Percentiles rank a stretch among this genome's conserved stretches.
Conservation (phyloP, 1,140 invertebrate species). For the Lordiphosa mommai region DNA sequence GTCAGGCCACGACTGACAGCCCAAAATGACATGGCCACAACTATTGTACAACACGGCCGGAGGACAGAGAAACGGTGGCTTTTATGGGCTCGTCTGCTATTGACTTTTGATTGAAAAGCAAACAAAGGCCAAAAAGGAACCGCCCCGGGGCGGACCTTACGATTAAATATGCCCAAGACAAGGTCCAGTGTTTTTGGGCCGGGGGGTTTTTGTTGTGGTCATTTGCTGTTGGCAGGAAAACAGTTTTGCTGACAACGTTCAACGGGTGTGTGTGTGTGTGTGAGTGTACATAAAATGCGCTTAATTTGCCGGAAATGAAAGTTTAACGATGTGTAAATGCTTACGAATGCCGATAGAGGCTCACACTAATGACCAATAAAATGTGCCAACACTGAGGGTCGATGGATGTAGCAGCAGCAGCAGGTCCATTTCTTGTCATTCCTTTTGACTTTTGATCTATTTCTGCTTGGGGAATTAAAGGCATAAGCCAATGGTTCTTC, state of each 20-base stretch:
- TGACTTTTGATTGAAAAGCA: conserved; percentile 75
- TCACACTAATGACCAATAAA: conserved; percentile 76
- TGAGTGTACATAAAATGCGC: conserved; percentile 68
- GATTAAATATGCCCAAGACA: conserved; percentile 59
- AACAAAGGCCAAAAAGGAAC: conserved; percentile 48
- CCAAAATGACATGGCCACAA: conserved; percentile 64
- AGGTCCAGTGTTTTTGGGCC: neutral
- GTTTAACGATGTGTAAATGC: conserved; percentile 78
- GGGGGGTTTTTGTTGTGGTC: conserved; percentile 56
- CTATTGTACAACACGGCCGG: neutral
- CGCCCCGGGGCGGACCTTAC: conserved; percentile 43
- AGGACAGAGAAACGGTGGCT: conserved; percentile 5
- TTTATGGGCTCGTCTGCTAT: conserved; percentile 55
- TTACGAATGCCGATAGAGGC: conserved; percentile 76
- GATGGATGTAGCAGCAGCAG: conserved; percentile 1
- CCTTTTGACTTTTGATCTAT: conserved; percentile 63
- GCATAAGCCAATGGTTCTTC: conserved; percentile 28
- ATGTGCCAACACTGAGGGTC: conserved; percentile 49
- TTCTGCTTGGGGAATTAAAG: conserved; percentile 61
- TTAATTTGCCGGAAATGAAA: conserved; percentile 78
- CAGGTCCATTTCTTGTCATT: conserved; percentile 6
- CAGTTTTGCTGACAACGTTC: conserved; percentile 56
- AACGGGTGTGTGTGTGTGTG: conserved; percentile 33
- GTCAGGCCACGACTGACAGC: conserved; percentile 62
- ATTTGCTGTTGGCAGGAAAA: conserved; percentile 23